A percentile compares a stretch with the other conserved stretches of the same genome.
phyloP scores from a whole-genome alignment of 1,140 invertebrate species.

The Stegodyphus mimosarum region DNA sequence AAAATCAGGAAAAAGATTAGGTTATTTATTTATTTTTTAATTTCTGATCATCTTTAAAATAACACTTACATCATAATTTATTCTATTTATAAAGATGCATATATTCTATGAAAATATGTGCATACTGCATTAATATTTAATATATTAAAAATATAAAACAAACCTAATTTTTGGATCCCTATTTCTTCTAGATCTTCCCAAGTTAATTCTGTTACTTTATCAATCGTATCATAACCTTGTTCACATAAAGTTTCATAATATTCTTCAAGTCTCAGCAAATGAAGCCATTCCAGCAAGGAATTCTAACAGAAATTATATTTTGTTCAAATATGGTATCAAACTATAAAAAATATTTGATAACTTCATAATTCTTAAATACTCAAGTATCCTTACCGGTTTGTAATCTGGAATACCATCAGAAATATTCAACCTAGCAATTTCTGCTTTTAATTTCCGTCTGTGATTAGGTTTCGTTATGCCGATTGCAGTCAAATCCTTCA shows the following conservation, averaged over 20 bases:
- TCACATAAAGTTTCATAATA: slow-evolving; percentile 87
- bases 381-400: slow-evolving; percentile 78
- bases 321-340: not conserved
- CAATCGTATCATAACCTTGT: slow-evolving; percentile 93
- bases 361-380: not conserved
- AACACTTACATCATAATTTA: too few species aligned
- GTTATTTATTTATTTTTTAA: too few species aligned
- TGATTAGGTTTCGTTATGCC: slow-evolving; percentile 98
- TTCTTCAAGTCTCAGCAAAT: slow-evolving; percentile 88
- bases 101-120: too few species aligned
- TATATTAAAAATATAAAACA: not conserved
- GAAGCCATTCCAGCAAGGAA: slow-evolving; percentile 92
- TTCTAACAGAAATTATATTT: slow-evolving; percentile 72
- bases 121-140: too few species aligned
- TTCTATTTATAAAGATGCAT: too few species aligned
- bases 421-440: slow-evolving; percentile 94
- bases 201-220: slow-evolving; percentile 85
- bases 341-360: slow-evolving; percentile 2
- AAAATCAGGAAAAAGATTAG: too few species aligned
- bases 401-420: slow-evolving; percentile 92
- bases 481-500: slow-evolving; percentile 78
- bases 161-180: slow-evolving; percentile 80
- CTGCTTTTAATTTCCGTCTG: slow-evolving; percentile 93
- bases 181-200: slow-evolving; percentile 99
- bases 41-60: too few species aligned